These are phyloP conservation scores for Enteromius trimaculatus DNA, from an alignment of 2,797 vertebrate species.

Conservation along the genomic window DNA sequence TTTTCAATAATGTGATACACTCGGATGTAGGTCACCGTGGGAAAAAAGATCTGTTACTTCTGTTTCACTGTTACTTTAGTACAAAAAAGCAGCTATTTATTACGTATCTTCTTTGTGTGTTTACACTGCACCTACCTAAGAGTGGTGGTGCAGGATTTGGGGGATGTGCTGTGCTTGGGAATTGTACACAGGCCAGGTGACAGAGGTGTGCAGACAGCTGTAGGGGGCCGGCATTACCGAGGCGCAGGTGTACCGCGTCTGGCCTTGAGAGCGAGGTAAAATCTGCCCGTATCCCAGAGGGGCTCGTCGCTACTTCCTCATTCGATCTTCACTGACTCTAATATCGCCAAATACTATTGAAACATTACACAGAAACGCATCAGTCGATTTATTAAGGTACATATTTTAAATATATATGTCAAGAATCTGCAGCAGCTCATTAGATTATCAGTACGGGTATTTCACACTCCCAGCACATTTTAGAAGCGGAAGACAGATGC, in stretches of 20 bases:
- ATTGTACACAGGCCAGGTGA: slow-evolving; percentile 32
- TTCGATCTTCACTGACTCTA: slow-evolving; percentile 3
- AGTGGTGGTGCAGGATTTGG: not conserved
- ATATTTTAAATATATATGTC: not conserved
- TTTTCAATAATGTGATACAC: not conserved
- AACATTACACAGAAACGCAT: slow-evolving; percentile 15
- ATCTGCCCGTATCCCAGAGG: slow-evolving; percentile 37
- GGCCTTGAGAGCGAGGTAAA: slow-evolving; percentile 68
- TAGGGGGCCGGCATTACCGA: slow-evolving; percentile 59
- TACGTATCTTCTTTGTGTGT: not conserved
- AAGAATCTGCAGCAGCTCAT: slow-evolving; percentile 1
- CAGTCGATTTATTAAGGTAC: not conserved
- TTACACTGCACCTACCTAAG: not conserved
- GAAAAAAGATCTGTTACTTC: not conserved
- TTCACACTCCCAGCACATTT: slow-evolving; percentile 36
- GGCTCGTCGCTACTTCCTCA: not conserved
- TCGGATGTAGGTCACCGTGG: not conserved
- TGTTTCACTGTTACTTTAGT: not conserved
- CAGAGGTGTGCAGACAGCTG: slow-evolving; percentile 30
- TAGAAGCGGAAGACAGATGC: slow-evolving; percentile 28
- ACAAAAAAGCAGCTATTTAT: not conserved
- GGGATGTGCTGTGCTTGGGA: not conserved
- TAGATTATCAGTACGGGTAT: slow-evolving; percentile 23
- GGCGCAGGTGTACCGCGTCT: slow-evolving; percentile 76
- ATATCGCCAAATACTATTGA: not conserved